These are phyloP conservation scores for Cabera pusaria DNA, from an alignment of 2,888 invertebrate genomes.

Conservation along the genomic window DNA sequence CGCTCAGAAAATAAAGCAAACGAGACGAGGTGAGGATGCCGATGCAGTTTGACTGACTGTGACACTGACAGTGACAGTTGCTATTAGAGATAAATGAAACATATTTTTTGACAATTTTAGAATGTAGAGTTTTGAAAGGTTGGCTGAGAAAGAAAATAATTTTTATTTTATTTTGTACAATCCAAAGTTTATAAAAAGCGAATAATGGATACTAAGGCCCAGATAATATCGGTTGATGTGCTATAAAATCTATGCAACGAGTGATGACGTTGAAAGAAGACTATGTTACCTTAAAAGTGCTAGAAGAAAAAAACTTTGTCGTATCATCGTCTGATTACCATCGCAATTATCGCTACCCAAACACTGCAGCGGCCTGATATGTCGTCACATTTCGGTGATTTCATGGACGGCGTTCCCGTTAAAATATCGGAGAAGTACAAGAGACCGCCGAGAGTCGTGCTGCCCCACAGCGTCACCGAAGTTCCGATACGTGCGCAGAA, in stretches of 20 bases:
- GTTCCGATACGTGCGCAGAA: constrained; percentile 62
- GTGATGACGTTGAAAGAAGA: constrained; percentile 74
- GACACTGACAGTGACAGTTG: too few relatives aligned
- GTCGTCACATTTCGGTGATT: constrained; percentile 82
- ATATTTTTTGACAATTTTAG: too few relatives aligned
- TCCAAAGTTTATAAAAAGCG: not conserved
- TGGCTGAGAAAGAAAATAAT: constrained; percentile 7
- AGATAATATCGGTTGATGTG: constrained; percentile 13
- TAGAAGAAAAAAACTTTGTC: constrained; percentile 71
- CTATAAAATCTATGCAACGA: constrained; percentile 40
- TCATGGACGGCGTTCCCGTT: constrained; percentile 93
- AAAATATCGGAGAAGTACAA: constrained; percentile 95
- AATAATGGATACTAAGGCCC: constrained; percentile 12
- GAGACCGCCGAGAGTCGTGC: constrained; percentile 86
- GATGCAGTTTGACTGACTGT: too few relatives aligned
- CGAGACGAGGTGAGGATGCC: too few relatives aligned
- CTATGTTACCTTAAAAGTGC: constrained; percentile 78
- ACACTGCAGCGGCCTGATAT: constrained; percentile 57
- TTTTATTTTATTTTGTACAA: constrained; percentile 15
- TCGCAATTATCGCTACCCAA: constrained; percentile 52
- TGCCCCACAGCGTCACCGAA: constrained; percentile 74
- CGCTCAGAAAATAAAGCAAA: too few relatives aligned
- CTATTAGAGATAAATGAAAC: too few relatives aligned
- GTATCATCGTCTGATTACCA: constrained; percentile 71
- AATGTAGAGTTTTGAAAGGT: constrained; percentile 5